Evolutionary conservation across 2,888 invertebrate genomes (phyloP), one percentile per base, ranked within the genome.

Genomic region (Mythimna albipuncta): DNA sequence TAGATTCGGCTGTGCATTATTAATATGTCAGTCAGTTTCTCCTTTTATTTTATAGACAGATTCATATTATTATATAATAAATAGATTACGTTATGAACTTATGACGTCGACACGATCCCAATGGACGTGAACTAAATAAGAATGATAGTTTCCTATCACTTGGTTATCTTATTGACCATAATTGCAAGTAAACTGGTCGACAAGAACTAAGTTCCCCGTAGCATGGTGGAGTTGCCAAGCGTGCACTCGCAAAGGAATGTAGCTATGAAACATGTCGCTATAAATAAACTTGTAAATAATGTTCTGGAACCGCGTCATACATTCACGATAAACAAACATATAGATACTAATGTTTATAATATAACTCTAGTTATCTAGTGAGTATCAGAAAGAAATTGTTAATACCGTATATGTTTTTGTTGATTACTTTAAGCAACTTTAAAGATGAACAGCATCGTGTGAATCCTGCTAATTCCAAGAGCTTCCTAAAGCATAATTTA

Each of bases 221-320:
- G 41, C 55, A 76, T 21, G 55, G 57, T 38, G 52, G 55, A 59
- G 80, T 71, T 73, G 63, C 72, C 77, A 77, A 77, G 54, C 64
- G 32, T 64, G 32, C 44, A 55, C 26, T 73, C 47, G 61, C 54
- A 47, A 55, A 67, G 52, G 64, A 68, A 72, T 76, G 59, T 61
- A 68, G 72, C 76, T 72, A 61, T 77, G 84, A 69, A 84, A 62
- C 73, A 58, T 52, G 21, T 21, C n/a, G 66, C 74, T 85, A 85
- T 72, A 80, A 75, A 80, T 85, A 85, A 38, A 77, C 67, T 66
- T 64, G 71, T 69, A 75, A 82, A 83, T 83, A 70, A 83, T 64
- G 69, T 74, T 80, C 65, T 73, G 74, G 84, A 83, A 80, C 54
- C 61, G 74, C 84, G 83, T 81, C 79, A 86, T 69, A 38, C 55